A percentile compares a stretch with the other conserved stretches of the same genome.
Conservation (phyloP, 1,140 invertebrate genomes). For the Drosophila ironensis region DNA sequence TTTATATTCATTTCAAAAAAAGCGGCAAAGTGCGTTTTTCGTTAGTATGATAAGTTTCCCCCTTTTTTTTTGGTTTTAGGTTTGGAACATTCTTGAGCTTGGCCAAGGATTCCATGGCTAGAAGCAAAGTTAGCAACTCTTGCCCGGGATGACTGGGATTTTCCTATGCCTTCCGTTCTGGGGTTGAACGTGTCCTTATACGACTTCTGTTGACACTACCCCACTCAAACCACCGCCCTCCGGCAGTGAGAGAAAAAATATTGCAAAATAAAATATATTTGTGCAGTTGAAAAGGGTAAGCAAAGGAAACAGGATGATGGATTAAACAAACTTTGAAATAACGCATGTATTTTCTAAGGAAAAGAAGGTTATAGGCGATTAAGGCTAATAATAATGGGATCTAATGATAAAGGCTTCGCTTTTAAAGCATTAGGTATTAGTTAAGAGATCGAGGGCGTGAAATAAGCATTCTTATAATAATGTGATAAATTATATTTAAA, state of each 20-base stretch:
- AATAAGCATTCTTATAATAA: no score
- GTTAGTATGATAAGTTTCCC: no score
- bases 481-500: no score
- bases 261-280: background rate
- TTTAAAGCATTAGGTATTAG: no score
- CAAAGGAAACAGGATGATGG: no score
- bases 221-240: background rate
- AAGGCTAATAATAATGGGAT: no score
- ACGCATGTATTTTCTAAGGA: no score
- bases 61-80: background rate
- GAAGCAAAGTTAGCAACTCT: constrained; percentile 13
- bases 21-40: background rate
- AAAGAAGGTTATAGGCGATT: no score
- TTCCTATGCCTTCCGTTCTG: constrained; percentile 10
- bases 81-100: background rate
- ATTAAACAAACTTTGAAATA: no score
- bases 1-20: background rate
- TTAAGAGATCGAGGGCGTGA: no score
- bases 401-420: no score
- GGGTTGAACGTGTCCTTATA: constrained; percentile 57
- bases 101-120: background rate
- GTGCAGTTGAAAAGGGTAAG: no score
- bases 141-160: constrained; percentile 8
- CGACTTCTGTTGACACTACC: constrained; percentile 58
- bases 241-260: background rate